phyloP scores from a whole-genome alignment of 1,140 invertebrate genomes.

The Triops cancriformis region DNA sequence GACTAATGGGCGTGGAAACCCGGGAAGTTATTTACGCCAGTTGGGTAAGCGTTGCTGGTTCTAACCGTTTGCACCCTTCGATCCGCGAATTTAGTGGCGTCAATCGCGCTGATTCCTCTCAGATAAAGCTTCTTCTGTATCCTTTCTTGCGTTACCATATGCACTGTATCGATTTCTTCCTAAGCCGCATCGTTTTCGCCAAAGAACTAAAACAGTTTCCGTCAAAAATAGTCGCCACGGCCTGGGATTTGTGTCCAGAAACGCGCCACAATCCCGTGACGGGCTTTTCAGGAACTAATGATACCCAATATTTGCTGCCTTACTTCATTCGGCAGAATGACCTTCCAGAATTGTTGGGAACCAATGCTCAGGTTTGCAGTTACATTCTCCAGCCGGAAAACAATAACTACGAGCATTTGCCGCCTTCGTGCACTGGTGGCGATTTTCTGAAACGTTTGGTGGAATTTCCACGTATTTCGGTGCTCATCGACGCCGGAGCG shows the following conservation, averaged over 20 bases:
- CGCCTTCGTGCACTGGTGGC: background rate
- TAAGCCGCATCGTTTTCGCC: slow-evolving; percentile 26
- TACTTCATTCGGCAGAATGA: slow-evolving; percentile 26
- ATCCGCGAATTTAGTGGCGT: slow-evolving; percentile 23
- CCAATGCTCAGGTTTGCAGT: slow-evolving; percentile 25
- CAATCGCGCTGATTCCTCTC: slow-evolving; percentile 28
- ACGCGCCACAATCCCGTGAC: slow-evolving; percentile 23
- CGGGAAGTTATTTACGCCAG: background rate
- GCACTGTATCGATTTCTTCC: slow-evolving; percentile 27
- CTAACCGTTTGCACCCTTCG: background rate
- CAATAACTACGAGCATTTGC: background rate
- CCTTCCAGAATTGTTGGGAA: slow-evolving; percentile 25
- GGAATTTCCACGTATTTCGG: background rate
- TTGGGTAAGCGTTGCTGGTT: background rate
- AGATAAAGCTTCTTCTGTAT: slow-evolving; percentile 25
- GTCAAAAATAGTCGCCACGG: slow-evolving; percentile 25
- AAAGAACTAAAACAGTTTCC: slow-evolving; percentile 30
- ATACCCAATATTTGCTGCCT: slow-evolving; percentile 27
- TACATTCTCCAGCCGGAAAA: slow-evolving; percentile 27
- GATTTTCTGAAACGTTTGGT: background rate
- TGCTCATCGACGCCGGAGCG: slow-evolving; percentile 31
- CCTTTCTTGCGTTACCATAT: slow-evolving; percentile 26
- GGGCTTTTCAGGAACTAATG: slow-evolving; percentile 31
- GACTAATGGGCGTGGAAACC: slow-evolving; percentile 10
- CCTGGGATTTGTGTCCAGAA: slow-evolving; percentile 28